Base-by-base conservation (phyloP, 2,113 vertebrate genomes). In the Seriola dumerili region DNA sequence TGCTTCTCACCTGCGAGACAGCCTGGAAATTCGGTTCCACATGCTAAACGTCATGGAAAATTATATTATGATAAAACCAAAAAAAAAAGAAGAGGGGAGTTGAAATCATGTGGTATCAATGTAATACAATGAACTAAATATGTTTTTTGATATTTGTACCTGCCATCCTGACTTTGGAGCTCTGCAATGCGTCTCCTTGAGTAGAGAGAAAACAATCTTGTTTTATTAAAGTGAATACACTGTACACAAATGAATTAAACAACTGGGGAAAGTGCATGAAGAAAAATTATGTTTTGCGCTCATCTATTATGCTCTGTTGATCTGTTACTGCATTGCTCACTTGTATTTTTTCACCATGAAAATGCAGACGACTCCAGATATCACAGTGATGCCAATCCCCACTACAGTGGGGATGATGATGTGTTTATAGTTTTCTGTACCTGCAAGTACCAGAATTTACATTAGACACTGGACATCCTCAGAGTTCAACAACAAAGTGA, bases 311-410 rank as follows among this genome's bases (percentile, higher is more conserved):
- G 21, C 40, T 72, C 8, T 46, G 3, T 50, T n/a, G 3, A 0
- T 70, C 5, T 48, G 0, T 25, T 8, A 17, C 12, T 57, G 6
- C 21, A 10, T 13, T 34, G 87, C 93, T 90, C 65, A 95, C 94
- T 86, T 94, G 87, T 95, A 95, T 79, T 83, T 94, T 78, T 92
- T 95, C 19, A 52, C 36, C 80, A 94, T 78, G 1, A 94, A 25
- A 69, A 92, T 65, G 77, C 90, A 92, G 25, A 92, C 1, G 0
- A 62, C 62, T 85, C 81, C 84, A 81, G 95, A 90, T 17, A 94
- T 17, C 34, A 76, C 25, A 19, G 85, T 68, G 0, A 67, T 88
- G 11, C 46, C 86, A 11, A 79, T 2, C 1, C 55, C 91, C 59
- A 83, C 89, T 0, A 50, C 34, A 16, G 83, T 2, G 23, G 94